A percentile compares a stretch with the other conserved stretches of the same genome.
Conservation (phyloP, 2,797 vertebrate species). For the Megalops cyprinoides region DNA sequence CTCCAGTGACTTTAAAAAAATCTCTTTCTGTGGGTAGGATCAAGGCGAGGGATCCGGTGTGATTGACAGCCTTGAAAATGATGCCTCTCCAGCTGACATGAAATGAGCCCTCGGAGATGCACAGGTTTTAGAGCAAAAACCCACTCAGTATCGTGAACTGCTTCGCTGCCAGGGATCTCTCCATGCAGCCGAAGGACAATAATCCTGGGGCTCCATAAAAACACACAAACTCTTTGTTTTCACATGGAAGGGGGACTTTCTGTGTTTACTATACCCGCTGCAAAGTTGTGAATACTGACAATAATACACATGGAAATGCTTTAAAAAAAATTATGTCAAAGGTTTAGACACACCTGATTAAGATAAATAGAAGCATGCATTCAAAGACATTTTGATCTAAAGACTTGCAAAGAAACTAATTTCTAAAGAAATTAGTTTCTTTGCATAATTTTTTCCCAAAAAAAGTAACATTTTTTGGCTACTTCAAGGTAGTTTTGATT, state of each 20-base stretch:
- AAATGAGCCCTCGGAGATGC: neutral
- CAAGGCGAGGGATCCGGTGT: neutral
- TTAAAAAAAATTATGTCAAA: too few species aligned
- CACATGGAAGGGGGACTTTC: neutral
- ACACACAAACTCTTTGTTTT: neutral
- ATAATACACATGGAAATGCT: neutral
- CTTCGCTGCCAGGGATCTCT: neutral
- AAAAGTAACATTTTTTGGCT: neutral
- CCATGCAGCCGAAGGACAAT: neutral
- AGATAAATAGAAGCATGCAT: too few species aligned
- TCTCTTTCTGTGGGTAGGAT: too few species aligned
- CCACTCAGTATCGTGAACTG: neutral
- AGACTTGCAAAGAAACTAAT: too few species aligned
- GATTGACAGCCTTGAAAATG: neutral
- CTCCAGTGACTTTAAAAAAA: neutral
- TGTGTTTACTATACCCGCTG: neutral
- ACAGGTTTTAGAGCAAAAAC: neutral
- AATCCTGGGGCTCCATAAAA: neutral
- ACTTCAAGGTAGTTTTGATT: too few species aligned
- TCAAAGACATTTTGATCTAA: too few species aligned
- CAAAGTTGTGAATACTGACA: neutral
- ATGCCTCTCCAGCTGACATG: neutral
- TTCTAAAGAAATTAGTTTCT: too few species aligned
- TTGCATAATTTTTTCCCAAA: too few species aligned
- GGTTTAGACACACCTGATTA: too few species aligned